Base-by-base conservation (phyloP, 1,140 invertebrate species). In the Solen grandis region DNA sequence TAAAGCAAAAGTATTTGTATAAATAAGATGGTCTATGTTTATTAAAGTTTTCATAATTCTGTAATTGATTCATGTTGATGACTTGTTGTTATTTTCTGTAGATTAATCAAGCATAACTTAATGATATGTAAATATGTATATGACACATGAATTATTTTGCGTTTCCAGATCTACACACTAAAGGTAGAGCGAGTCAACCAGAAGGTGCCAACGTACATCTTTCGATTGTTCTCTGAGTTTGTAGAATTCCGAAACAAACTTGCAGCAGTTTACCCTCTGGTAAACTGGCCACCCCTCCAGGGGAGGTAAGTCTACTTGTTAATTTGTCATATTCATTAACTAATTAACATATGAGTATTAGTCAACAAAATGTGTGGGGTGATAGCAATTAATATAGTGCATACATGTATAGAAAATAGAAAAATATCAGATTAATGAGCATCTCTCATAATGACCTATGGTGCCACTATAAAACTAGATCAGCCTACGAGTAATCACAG, bases 241-340 rank as follows among this genome's bases (percentile, higher is more conserved):
- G 96, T 96, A 22, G 98, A 99, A 92, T 96, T 99, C 75, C 96
- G 99, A 91, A 96, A 97, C 88, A 99, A 99, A 93, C 93, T 99
- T 5, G 97, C 97, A 88, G 93, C 96, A 70, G 95, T 97, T 88
- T 99, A 98, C 94, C 97, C 98, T 0, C 93, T 98, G 70, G 96
- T 96, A 31, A 97, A 96, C 91, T 88, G 89, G 86, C 89, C 89
- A 16, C 86, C 81, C 22, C 82, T 91, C 36, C 85, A 89, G 22
- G 87, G 90, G 46, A 92, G 91, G 92, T 93, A 83, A 86, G 88
- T 85, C 25, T 29, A 31, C 27, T 27, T 38, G 16, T n/a, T 14
- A 29, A 66, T 36, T 25, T 22, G 31, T n/a, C n/a, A n/a, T n/a
- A n/a, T n/a, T n/a, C n/a, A n/a, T n/a, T n/a, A 54, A 54, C 3